These are phyloP conservation scores for Glandiceps talaboti DNA, from an alignment of 53 echinoderm and acorn worm genomes.

Conservation along the genomic window DNA sequence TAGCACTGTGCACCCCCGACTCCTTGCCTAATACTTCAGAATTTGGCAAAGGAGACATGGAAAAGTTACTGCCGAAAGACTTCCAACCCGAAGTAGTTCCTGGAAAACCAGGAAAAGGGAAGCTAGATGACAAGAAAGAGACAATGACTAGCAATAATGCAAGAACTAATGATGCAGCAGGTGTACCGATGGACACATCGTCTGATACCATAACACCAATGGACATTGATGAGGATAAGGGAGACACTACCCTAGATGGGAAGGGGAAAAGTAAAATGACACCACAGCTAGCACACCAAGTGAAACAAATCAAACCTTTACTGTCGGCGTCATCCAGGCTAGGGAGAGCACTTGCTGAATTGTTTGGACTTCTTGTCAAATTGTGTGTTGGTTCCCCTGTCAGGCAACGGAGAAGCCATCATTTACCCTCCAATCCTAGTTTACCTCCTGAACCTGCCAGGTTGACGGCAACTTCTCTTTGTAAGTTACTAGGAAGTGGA, in stretches of 20 bases:
- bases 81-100: conserved; percentile 30
- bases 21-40: conserved; percentile 85
- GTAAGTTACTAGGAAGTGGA: conserved; percentile 69
- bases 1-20: conserved; percentile 89
- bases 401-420: conserved; percentile 65
- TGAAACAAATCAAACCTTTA: conserved; percentile 91
- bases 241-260: conserved; percentile 23
- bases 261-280: conserved; percentile 40
- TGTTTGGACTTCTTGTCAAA: conserved; percentile 90
- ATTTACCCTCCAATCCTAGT: conserved; percentile 69
- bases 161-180: background rate
- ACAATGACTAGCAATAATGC: conserved; percentile 4
- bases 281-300: conserved; percentile 70
- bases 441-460: conserved; percentile 86
- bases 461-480: conserved; percentile 74
- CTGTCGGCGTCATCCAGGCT: conserved; percentile 91
- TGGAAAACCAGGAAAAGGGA: conserved; percentile 10
- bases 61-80: conserved; percentile 76
- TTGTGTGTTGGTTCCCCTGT: conserved; percentile 92
- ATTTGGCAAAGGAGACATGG: conserved; percentile 82
- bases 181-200: background rate
- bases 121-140: conserved; percentile 10
- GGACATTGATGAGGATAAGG: conserved; percentile 79
- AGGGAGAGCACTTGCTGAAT: conserved; percentile 78
- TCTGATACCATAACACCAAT: conserved; percentile 68